Percentiles rank a stretch among this genome's conserved stretches.
Conservation (phyloP, 2,113 vertebrate genomes). For the Glaucidium brasilianum region DNA sequence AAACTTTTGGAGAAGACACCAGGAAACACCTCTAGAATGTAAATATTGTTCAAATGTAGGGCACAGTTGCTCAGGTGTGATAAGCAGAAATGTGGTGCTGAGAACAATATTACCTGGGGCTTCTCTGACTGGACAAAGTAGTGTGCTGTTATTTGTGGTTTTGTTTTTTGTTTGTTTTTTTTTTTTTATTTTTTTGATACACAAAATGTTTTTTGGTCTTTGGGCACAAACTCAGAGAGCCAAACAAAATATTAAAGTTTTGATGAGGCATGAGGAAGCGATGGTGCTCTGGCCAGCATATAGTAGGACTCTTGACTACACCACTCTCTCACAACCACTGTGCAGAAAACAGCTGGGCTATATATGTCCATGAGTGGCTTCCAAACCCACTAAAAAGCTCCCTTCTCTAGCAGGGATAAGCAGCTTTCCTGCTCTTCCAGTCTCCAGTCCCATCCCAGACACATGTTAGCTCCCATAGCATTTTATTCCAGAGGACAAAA, state of each 20-base stretch:
- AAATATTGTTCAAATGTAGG: neutral
- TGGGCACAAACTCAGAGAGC: neutral
- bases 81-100: neutral
- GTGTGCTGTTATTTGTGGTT: neutral
- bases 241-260: neutral
- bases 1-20: slow-evolving; percentile 10
- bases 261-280: neutral
- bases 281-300: neutral
- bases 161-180: neutral
- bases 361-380: slow-evolving; percentile 26
- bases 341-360: slow-evolving; percentile 50
- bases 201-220: neutral
- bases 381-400: slow-evolving; percentile 32
- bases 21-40: neutral
- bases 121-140: neutral
- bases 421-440: neutral
- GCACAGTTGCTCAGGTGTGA: neutral
- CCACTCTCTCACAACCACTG: neutral
- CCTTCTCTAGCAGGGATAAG: slow-evolving; percentile 14
- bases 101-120: neutral
- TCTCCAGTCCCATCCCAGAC: neutral
- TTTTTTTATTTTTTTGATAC: neutral
- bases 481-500: neutral
- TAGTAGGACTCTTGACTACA: neutral
- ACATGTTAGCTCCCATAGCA: neutral